A percentile compares a stretch with the other conserved stretches of the same genome.
Conservation (phyloP, 2,888 invertebrate species). For the Epinotia brunnichana region DNA sequence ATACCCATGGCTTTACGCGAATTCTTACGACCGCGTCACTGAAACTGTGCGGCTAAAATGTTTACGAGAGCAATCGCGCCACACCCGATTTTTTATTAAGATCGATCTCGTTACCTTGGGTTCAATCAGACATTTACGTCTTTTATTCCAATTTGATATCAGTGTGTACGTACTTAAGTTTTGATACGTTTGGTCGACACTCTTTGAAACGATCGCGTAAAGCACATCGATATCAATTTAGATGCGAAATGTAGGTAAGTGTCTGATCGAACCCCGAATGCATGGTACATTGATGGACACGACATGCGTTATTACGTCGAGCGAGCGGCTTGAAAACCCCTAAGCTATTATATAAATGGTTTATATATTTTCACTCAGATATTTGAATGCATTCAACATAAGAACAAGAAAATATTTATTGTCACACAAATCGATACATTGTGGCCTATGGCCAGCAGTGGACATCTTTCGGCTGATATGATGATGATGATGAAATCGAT, state of each 20-base stretch:
- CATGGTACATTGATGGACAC: too few relatives aligned
- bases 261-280: too few relatives aligned
- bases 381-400: too few relatives aligned
- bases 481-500: too few relatives aligned
- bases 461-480: too few relatives aligned
- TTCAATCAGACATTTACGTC: conserved; percentile 2
- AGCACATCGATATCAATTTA: not conserved
- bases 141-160: not conserved
- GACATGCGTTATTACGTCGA: too few relatives aligned
- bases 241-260: too few relatives aligned
- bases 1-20: conserved; percentile 29
- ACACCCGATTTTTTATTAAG: conserved; percentile 15
- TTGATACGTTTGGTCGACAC: not conserved
- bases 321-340: not conserved
- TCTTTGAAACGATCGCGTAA: not conserved
- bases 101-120: not conserved
- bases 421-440: too few relatives aligned
- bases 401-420: too few relatives aligned
- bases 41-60: conserved; percentile 30
- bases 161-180: not conserved
- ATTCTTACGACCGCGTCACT: conserved; percentile 25
- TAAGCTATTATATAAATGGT: not conserved
- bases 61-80: conserved; percentile 33
- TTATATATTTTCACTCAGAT: too few relatives aligned
- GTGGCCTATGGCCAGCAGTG: too few relatives aligned